These are phyloP conservation scores for Nephrotoma appendiculata DNA, from an alignment of 2,888 invertebrate species.

Conservation along the genomic window DNA sequence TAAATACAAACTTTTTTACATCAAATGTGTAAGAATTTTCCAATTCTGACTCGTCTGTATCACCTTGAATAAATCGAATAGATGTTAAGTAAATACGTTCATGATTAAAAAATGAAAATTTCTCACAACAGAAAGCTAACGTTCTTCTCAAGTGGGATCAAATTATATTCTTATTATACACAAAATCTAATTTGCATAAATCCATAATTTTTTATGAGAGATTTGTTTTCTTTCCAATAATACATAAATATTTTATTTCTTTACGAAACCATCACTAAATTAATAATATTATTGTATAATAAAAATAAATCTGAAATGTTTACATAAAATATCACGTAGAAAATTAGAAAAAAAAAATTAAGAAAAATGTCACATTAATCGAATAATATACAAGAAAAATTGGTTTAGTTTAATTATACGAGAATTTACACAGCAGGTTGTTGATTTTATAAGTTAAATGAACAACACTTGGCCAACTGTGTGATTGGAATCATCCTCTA, in stretches of 20 bases:
- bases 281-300: neutral
- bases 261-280: neutral
- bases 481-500: neutral
- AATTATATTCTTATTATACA: neutral
- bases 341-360: neutral
- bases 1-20: no score
- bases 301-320: neutral
- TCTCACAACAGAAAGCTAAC: neutral
- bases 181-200: neutral
- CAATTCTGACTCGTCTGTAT: no score
- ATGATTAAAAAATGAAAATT: neutral
- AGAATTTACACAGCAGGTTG: neutral
- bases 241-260: neutral
- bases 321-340: neutral
- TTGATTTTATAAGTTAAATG: neutral
- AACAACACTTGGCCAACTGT: neutral
- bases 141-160: neutral
- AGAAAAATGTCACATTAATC: neutral
- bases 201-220: neutral
- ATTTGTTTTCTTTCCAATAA: neutral
- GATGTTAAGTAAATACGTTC: neutral
- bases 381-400: neutral
- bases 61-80: no score
- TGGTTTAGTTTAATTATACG: neutral
- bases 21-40: no score